Base-by-base conservation (phyloP, 2,888 invertebrate species). In the Ormyrus rosae region DNA sequence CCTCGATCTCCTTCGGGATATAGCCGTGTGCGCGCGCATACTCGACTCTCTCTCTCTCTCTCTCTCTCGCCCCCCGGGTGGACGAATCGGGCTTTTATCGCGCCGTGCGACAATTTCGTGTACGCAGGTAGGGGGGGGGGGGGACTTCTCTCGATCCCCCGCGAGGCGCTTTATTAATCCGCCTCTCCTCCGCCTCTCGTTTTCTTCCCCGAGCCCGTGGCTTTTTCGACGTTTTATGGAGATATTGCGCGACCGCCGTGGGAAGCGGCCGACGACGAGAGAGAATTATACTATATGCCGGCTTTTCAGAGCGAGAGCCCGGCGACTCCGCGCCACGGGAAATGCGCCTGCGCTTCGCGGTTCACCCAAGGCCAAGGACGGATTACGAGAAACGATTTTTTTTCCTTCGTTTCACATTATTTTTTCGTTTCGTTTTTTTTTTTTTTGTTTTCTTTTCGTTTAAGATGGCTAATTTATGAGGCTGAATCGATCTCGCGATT, bases 151-250 rank as follows among this genome's bases (percentile, higher is more conserved):
- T 0, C 48, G 76, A 68, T 71, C 61, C 72, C 73, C 81, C 60
- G 77, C 69, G 72, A 81, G 46, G 73, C 63, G 68, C 69, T 69
- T 73, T 81, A 77, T 81, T 81, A 73, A 78, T 77, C 60, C 70
- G 19, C n/a, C 56, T 46, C 55, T 6, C 45, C 19, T 19, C 34
- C n/a, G 8, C 55, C 48, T 8, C 45, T 13, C 61, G 11, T 10
- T 70, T 48, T 71, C 13, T 46, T 10, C 34, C 58, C n/a, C 50
- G 19, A 13, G 5, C 8, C 6, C n/a, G 11, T 4, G 53, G 65
- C 64, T 64, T 74, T 74, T 80, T 74, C 70, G 68, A 74, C 56
- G 64, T 65, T 74, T 80, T 80, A 80, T 69, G 64, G 6, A 46
- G 71, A 76, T 65, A 80, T 71, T 76, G 46, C 67, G 55, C 65